Evolutionary conservation across 1,140 invertebrate species (phyloP).

Genomic region (Oppia nitens): DNA sequence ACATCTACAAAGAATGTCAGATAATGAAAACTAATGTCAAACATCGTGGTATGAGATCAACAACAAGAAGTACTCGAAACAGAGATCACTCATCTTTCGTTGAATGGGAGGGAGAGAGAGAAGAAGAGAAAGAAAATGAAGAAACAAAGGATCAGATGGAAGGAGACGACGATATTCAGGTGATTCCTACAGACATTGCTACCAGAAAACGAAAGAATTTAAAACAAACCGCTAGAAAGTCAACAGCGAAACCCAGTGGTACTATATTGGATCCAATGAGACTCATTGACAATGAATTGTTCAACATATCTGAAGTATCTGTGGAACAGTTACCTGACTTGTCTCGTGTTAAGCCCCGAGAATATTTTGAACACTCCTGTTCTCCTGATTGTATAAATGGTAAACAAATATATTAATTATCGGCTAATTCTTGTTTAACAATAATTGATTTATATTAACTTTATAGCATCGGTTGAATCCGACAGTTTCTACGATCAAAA

Average conservation of each 20-base stretch:
- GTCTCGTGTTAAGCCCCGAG: background rate
- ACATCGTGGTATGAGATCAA: background rate
- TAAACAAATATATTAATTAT: too few relatives aligned
- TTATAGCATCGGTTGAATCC: too few relatives aligned
- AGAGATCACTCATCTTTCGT: background rate
- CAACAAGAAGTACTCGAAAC: background rate
- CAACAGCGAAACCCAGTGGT: background rate
- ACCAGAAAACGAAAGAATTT: background rate
- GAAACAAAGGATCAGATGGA: background rate
- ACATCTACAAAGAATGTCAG: background rate
- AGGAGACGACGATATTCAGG: background rate
- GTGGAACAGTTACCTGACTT: background rate
- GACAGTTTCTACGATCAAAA: background rate
- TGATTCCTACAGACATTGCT: background rate
- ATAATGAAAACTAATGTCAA: background rate
- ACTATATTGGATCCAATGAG: background rate
- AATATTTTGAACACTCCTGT: background rate
- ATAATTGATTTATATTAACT: too few relatives aligned
- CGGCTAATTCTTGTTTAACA: too few relatives aligned
- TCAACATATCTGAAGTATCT: background rate
- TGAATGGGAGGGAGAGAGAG: background rate
- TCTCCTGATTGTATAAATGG: background rate
- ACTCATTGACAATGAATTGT: background rate
- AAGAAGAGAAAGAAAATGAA: background rate
- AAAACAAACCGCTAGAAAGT: background rate